Percentiles rank a stretch among this genome's conserved stretches.
phyloP scores from a whole-genome alignment of 1,140 invertebrate species.

The Lethrus apterus region DNA sequence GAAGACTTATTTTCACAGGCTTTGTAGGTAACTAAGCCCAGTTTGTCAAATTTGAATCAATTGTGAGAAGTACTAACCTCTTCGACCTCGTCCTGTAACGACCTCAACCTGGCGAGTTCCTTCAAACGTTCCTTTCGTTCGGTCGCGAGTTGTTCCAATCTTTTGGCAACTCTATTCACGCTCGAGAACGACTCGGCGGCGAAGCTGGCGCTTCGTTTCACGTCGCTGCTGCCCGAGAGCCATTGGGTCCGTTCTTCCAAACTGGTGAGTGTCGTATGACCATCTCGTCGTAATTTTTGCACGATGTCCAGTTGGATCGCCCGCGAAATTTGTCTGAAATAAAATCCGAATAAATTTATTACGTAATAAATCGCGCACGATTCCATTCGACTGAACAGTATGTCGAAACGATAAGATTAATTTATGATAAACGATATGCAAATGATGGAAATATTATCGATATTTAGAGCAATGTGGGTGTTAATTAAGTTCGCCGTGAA shows the following conservation, averaged over 20 bases:
- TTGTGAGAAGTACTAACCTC: slow-evolving; percentile 46
- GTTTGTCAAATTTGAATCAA: no score
- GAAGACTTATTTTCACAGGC: background rate
- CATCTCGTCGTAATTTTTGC: slow-evolving; percentile 45
- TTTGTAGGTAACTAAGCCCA: background rate
- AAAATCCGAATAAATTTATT: no score
- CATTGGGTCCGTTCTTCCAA: slow-evolving; percentile 46
- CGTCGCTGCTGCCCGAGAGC: slow-evolving; percentile 39
- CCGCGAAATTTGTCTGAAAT: slow-evolving; percentile 36
- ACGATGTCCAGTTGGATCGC: slow-evolving; percentile 47
- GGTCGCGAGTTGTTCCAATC: slow-evolving; percentile 47
- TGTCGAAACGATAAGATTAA: no score
- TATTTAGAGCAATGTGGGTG: no score
- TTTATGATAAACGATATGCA: no score
- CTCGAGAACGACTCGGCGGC: slow-evolving; percentile 46
- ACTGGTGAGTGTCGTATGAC: slow-evolving; percentile 40
- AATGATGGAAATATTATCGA: no score
- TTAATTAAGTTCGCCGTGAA: no score
- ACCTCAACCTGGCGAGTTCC: slow-evolving; percentile 46
- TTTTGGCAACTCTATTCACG: slow-evolving; percentile 46
- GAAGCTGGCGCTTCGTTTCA: slow-evolving; percentile 40
- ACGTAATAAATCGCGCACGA: no score
- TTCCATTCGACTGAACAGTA: no score
- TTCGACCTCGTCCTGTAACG: slow-evolving; percentile 49
- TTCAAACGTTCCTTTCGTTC: slow-evolving; percentile 48